Evolutionary conservation across 2,113 vertebrate genomes (phyloP).

Genomic region (Psophia crepitans): DNA sequence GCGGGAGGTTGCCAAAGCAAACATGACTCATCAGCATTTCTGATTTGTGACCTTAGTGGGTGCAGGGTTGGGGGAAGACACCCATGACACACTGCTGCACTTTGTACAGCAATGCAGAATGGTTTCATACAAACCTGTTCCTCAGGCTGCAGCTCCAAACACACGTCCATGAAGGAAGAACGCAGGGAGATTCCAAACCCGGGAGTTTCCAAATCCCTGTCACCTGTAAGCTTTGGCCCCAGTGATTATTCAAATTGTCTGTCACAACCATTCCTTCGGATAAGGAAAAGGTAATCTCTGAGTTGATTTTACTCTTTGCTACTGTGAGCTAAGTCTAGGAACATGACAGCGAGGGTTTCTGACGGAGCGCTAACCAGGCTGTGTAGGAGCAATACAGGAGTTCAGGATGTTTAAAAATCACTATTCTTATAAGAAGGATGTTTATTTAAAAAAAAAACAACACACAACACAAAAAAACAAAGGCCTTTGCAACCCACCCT

Average conservation of each 20-base stretch:
- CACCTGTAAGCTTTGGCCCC: neutral
- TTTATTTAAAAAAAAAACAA: too few relatives aligned
- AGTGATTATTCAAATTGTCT: neutral
- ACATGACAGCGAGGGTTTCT: neutral
- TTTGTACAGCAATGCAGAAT: neutral
- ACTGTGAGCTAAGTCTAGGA: neutral
- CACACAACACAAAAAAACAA: neutral
- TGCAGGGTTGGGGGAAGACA: neutral
- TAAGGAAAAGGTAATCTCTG: neutral
- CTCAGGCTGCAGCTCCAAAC: neutral
- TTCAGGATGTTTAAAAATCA: neutral
- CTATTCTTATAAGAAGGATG: neutral
- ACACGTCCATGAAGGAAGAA: neutral
- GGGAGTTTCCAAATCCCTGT: neutral
- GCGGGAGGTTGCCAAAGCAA: neutral
- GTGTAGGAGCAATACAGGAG: neutral
- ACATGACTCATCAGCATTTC: neutral
- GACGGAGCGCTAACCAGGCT: fast-evolving
- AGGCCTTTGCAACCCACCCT: neutral
- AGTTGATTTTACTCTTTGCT: neutral
- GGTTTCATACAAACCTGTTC: conserved; percentile 46
- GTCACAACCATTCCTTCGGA: neutral
- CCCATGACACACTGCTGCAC: neutral
- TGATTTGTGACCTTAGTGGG: neutral
- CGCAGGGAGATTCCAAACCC: neutral